Evolutionary conservation across 2,797 vertebrate genomes (phyloP), one percentile per base, ranked within the genome.

Genomic region (Phoxinus dragarum): DNA sequence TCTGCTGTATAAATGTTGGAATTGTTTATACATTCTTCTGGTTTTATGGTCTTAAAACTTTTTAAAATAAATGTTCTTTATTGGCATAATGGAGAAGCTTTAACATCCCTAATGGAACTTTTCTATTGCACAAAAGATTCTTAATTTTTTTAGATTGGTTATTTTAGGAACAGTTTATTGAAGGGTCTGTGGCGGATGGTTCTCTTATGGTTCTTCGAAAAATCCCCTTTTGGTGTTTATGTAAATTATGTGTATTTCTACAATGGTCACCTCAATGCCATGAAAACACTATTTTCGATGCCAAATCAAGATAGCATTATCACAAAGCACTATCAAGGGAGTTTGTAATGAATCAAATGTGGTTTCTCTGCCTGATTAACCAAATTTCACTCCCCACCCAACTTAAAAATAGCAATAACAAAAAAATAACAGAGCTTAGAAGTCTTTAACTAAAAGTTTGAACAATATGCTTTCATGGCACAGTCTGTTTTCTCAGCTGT

Each of bases 401-500:
- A 47, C 40, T 61, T 36, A 67, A 42, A 54, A 27, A 69, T n/a
- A 21, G 44, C 59, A 40, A 61, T 27, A 27, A 4, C 71, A 47
- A 74, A 40, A 40, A 49, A 67, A 66, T 19, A 80, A 34, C 44
- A 84, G 10, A 17, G 44, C 77, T 49, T 52, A 38, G 40, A 40
- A 52, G 14, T n/a, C 40, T 59, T 47, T 47, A 54, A 40, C 49
- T 42, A 5, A 1, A 31, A 3, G 23, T 40, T 82, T 83, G 49
- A 72, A 84, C 10, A 38, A 47, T 54, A 31, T 47, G 69, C 72
- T 73, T 59, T 81, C 12, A n/a, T 80, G 34, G 47, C 19, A 31
- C 3, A 36, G 21, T 27, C 52, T 84, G 42, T 86, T 86, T 88
- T 84, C 47, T 85, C 80, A 71, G 85, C 76, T 69, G 73, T 44